Base-by-base conservation (phyloP, 2,797 vertebrate species). In the Ispidina lecontei region DNA sequence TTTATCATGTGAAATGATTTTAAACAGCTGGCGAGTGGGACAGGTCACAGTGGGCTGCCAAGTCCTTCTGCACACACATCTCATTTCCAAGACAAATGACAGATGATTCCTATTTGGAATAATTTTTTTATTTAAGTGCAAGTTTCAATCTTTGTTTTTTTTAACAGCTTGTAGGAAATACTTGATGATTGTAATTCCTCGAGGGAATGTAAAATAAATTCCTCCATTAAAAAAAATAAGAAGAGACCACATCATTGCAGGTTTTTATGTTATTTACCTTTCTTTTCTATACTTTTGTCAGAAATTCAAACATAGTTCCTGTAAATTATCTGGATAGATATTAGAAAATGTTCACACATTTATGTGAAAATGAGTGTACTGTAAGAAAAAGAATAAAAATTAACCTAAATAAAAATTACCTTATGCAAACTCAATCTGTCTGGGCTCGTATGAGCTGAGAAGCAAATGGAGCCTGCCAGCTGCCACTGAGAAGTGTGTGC, bases 111-210 rank as follows among this genome's bases (percentile, higher is more conserved):
- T 71, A 26, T 25, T 71, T 63, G 19, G 58, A 73, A 72, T 8
- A 14, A 2, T 72, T 81, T 26, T 31, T 13, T 37, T 14, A 3
- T 19, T 56, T 25, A 71, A 58, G 15, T 8, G n/a, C 54, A 29
- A 13, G 49, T 64, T 92, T 87, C 77, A 29, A 46, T 91, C 84
- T 92, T 58, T 7, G 17, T 9, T 81, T 52, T 52, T 52, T 52
- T n/a, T 81, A 90, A n/a, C 2, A 2, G 21, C 62, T 58, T 71
- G 54, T 31, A 43, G 58, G 75, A 51, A 89, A 35, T 22, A 22
- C 29, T 85, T 35, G 58, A 22, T 60, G 44, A 47, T 18, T 31
- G 35, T n/a, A 79, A 76, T 64, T 83, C 79, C 82, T 58, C 0
- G 2, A 74, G 35, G 69, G 41, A 80, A 56, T 7, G 14, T 74